Base-by-base conservation (phyloP, 1,140 invertebrate species). In the Saccostrea glomerata region DNA sequence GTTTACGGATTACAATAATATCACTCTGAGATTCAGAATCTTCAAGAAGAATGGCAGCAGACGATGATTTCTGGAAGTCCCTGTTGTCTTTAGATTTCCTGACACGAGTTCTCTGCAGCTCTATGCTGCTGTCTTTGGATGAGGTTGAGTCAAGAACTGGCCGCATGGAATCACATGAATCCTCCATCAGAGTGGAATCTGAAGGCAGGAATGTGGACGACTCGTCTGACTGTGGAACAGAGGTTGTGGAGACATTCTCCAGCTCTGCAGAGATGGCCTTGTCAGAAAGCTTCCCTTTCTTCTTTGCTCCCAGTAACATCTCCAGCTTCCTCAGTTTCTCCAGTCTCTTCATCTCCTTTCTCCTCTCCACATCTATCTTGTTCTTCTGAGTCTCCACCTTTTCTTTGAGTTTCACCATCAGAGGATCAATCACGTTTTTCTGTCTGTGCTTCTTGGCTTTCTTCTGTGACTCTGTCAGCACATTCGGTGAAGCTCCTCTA, bases 381-480 rank as follows among this genome's bases (percentile, higher is more conserved):
- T 86, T 86, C 40, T 89, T 89, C 83, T 93, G 92, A 56, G 89
- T 82, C 82, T 86, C 56, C 40, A 94, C 91, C 58, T 91, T 91
- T 17, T 93, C 87, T 90, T 92, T 63, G 90, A 94, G 86, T 90
- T 93, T 88, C 91, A 92, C 87, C 93, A 94, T 93, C 94, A 96
- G 90, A 93, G 94, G 89, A 96, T 93, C 86, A 92, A 91, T 90
- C 88, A 95, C 54, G 92, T 92, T 85, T 86, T 90, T 87, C 91
- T 92, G 89, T 55, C 91, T 84, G 30, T 90, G 94, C 40, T 92
- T 91, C 15, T 93, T 93, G 23, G 93, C 94, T n/a, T 95, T 92
- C 36, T 93, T 36, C 88, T 25, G 95, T 94, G 88, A 95, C 94
- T 9, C 94, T 90, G 25, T 63, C 15, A 56, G 4, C 20, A 85